Evolutionary conservation across 2,797 vertebrate genomes (phyloP), one percentile per base, ranked within the genome.

Genomic region (Dromococcyx pavoninus): DNA sequence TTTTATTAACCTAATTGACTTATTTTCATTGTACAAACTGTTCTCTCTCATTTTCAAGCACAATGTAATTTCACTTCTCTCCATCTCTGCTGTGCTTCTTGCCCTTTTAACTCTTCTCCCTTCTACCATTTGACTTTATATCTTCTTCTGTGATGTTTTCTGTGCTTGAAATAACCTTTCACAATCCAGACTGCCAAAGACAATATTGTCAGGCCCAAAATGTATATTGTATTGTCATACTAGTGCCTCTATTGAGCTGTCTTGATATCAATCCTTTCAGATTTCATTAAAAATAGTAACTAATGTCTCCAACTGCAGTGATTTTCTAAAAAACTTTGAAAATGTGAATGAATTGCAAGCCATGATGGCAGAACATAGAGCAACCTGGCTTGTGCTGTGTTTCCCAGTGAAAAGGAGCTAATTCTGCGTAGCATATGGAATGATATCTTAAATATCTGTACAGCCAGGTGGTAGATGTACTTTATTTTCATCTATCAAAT

Each of bases 361-460:
- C 9, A 3, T 66, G 57, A 61, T 94, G 69, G 37, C 50, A 80
- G 88, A 89, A 71, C 61, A 74, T 19, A 70, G 64, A 82, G 57
- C 78, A 79, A 14, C 9, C 73, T 50, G 83, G 46, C 86, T 92
- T 94, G 44, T 87, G 74, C 91, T 90, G 28, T 79, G 69, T 77
- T 89, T 78, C 64, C 56, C 41, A 57, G 65, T 79, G 65, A 82
- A 93, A 74, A 82, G 28, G 61, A 94, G 39, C 81, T 88, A 79
- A 93, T 86, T 93, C 85, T 89, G n/a, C 28, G 48, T 64, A 89
- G 78, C 75, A 87, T 89, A 90, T 83, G 79, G 82, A 91, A 95
- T 66, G 66, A 27, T 86, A 72, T 74, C 91, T 89, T 93, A 92
- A 94, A 92, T 93, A 74, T 92, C 81, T 94, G 39, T 76, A 50